phyloP scores from a whole-genome alignment of 2,113 vertebrate species.

The Mus pahari region DNA sequence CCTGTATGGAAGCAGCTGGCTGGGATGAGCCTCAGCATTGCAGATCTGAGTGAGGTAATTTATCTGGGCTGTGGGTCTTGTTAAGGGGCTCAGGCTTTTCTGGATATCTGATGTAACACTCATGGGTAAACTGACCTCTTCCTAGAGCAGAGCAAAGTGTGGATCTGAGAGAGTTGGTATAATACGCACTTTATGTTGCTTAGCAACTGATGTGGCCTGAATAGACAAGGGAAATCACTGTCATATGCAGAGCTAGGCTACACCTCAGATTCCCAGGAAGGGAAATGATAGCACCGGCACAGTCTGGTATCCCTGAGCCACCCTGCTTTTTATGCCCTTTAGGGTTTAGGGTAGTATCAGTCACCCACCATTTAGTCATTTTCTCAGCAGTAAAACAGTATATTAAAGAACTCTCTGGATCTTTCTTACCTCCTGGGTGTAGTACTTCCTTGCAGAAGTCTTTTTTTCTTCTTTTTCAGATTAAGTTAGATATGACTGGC shows the following conservation, averaged over 20 bases:
- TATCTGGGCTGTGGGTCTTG: neutral
- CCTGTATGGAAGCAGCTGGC: slow-evolving; percentile 99
- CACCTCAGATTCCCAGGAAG: neutral
- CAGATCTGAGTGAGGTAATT: slow-evolving; percentile 98
- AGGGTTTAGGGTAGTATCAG: fast-evolving
- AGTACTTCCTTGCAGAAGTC: neutral
- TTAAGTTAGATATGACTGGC: neutral
- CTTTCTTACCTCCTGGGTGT: neutral
- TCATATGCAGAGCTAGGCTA: neutral
- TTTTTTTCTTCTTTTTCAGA: neutral
- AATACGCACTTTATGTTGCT: neutral
- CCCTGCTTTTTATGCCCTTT: neutral
- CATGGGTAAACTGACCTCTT: neutral
- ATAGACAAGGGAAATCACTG: neutral
- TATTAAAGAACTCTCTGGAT: neutral
- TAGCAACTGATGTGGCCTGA: neutral
- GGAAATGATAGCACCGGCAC: no score
- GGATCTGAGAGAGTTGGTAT: neutral
- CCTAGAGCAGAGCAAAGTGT: neutral
- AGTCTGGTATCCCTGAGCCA: neutral
- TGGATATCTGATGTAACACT: fast-evolving
- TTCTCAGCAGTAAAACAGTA: neutral
- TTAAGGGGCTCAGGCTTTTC: neutral
- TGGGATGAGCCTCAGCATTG: slow-evolving; percentile 99
- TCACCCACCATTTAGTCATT: neutral